phyloP scores from a whole-genome alignment of 30 jellyfish, hydroid and myxozoan species.

The Haliclystus octoradiatus region DNA sequence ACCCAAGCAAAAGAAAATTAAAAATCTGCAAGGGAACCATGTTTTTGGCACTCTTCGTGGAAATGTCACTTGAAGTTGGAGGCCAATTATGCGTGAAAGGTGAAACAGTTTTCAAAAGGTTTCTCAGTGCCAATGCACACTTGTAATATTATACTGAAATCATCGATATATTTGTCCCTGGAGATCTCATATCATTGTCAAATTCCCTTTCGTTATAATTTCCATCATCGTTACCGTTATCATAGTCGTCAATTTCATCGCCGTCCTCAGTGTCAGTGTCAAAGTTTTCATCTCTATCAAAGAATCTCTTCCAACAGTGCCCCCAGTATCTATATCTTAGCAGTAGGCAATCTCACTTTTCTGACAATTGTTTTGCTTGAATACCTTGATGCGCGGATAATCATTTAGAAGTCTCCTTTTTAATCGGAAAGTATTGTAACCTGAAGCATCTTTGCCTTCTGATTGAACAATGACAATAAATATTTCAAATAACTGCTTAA shows the following conservation, averaged over 20 bases:
- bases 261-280: conserved; percentile 21
- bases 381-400: conserved; percentile 18
- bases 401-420: conserved; percentile 6
- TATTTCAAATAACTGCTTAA: neutral
- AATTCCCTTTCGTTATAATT: neutral
- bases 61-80: no score
- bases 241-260: conserved; percentile 3
- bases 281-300: conserved; percentile 8
- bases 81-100: no score
- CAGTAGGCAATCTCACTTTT: conserved; percentile 5
- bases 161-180: no score
- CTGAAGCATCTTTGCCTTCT: conserved; percentile 12
- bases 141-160: no score
- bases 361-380: conserved; percentile 10
- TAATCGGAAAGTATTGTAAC: conserved; percentile 5
- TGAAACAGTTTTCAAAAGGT: no score
- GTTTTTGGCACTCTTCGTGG: no score
- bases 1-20: no score
- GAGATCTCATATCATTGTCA: neutral
- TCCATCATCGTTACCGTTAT: neutral
- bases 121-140: no score
- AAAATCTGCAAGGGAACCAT: no score
- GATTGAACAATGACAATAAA: conserved; percentile 12
- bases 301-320: neutral
- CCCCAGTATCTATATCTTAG: conserved; percentile 8